A percentile compares a stretch with the other conserved stretches of the same genome.
Evolutionary conservation across 1,140 invertebrate genomes (phyloP).

Genomic region (Acromyrmex heyeri): DNA sequence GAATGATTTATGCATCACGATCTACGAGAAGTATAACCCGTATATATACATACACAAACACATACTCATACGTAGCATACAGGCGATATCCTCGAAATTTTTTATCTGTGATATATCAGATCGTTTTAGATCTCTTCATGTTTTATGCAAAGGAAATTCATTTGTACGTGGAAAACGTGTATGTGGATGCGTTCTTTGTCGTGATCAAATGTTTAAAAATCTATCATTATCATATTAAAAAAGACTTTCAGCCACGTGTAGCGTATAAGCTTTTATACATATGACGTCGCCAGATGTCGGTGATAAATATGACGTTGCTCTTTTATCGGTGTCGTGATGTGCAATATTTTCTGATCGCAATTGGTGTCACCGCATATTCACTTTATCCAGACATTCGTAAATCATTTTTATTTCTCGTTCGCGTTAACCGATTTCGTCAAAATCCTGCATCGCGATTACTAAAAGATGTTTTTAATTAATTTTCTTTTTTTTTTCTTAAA

Average conservation of each 20-base stretch:
- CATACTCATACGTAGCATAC: background rate
- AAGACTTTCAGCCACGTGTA: background rate
- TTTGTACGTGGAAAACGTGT: background rate
- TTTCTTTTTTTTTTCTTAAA: background rate
- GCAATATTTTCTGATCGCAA: constrained; percentile 43
- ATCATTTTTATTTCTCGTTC: constrained; percentile 38
- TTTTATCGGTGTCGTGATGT: constrained; percentile 22
- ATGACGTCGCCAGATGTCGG: constrained; percentile 23
- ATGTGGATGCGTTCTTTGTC: background rate
- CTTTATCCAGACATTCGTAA: constrained; percentile 22
- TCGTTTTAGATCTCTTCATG: constrained; percentile 13
- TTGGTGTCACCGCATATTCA: constrained; percentile 34
- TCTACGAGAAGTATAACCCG: background rate
- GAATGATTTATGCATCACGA: constrained; percentile 23
- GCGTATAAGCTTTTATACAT: background rate
- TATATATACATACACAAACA: background rate
- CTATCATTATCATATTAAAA: constrained; percentile 26
- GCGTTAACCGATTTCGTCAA: background rate
- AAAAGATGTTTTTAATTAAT: background rate
- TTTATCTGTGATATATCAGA: background rate
- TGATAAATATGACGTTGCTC: constrained; percentile 40
- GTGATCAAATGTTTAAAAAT: constrained; percentile 19
- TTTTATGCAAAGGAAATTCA: background rate
- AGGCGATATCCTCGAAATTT: background rate
- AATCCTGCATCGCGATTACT: background rate